A percentile compares a stretch with the other conserved stretches of the same genome.
Evolutionary conservation across 2,797 vertebrate species (phyloP).

Genomic region (Iguana delicatissima): DNA sequence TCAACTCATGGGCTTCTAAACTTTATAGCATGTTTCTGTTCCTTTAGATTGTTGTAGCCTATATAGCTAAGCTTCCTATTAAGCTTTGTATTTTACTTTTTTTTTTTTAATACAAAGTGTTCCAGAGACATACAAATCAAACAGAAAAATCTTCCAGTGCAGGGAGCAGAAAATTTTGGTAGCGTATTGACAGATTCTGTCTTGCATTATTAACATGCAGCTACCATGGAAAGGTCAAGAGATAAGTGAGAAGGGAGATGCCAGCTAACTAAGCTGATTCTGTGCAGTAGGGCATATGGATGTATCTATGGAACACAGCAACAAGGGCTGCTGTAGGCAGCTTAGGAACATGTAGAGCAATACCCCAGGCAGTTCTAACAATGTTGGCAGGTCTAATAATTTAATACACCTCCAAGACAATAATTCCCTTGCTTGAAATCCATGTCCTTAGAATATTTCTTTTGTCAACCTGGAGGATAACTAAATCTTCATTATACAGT

Average conservation of each 20-base stretch:
- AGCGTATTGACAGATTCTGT: constrained; percentile 26
- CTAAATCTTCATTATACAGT: background rate
- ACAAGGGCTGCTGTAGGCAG: constrained; percentile 19
- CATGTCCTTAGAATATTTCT: background rate
- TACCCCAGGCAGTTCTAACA: background rate
- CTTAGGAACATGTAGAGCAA: constrained; percentile 13
- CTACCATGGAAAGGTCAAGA: constrained; percentile 24
- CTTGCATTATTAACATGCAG: constrained; percentile 41
- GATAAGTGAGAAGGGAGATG: constrained; percentile 37
- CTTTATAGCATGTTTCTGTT: background rate
- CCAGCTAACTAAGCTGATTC: constrained; percentile 33
- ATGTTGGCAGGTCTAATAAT: background rate
- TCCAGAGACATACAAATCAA: background rate
- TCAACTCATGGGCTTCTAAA: background rate
- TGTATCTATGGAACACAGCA: background rate
- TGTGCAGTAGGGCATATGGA: background rate
- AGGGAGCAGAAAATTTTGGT: constrained; percentile 30
- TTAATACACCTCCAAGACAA: background rate
- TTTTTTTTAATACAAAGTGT: background rate
- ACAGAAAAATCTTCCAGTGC: background rate
- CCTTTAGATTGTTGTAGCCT: background rate
- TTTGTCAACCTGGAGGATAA: background rate
- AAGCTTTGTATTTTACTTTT: background rate
- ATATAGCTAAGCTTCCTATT: background rate
- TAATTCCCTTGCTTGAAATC: background rate